These are phyloP conservation scores for Andrena bicolor DNA, from an alignment of 2,888 invertebrate genomes.

Conservation along the genomic window DNA sequence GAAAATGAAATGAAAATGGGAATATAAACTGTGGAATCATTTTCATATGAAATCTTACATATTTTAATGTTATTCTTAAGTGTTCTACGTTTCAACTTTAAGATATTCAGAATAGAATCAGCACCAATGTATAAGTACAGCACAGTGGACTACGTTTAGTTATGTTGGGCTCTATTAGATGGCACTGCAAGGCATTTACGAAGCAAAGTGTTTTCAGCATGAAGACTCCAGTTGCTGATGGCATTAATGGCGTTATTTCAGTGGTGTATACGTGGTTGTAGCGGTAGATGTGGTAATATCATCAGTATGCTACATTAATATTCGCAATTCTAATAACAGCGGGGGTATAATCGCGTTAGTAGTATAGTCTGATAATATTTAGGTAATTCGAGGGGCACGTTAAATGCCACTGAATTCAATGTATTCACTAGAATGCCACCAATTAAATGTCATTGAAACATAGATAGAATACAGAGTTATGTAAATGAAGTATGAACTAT, in stretches of 20 bases:
- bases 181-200: constrained; percentile 36
- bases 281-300: not conserved
- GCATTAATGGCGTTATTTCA: not conserved
- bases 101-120: not conserved
- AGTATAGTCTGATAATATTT: not conserved
- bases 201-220: not conserved
- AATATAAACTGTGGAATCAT: not conserved
- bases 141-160: constrained; percentile 25
- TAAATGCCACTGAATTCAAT: not conserved
- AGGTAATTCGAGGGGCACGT: not conserved
- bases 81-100: not conserved
- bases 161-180: constrained; percentile 38
- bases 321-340: not conserved
- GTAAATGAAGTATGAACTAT: too few species aligned
- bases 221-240: not conserved
- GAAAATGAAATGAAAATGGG: accelerated
- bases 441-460: not conserved
- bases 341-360: not conserved
- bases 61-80: not conserved
- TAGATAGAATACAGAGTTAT: not conserved
- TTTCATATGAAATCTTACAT: not conserved
- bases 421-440: not conserved
- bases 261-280: not conserved
- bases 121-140: not conserved
- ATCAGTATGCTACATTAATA: not conserved